Conservation (phyloP, 1,140 invertebrate genomes). For the Drosophila elegans region DNA sequence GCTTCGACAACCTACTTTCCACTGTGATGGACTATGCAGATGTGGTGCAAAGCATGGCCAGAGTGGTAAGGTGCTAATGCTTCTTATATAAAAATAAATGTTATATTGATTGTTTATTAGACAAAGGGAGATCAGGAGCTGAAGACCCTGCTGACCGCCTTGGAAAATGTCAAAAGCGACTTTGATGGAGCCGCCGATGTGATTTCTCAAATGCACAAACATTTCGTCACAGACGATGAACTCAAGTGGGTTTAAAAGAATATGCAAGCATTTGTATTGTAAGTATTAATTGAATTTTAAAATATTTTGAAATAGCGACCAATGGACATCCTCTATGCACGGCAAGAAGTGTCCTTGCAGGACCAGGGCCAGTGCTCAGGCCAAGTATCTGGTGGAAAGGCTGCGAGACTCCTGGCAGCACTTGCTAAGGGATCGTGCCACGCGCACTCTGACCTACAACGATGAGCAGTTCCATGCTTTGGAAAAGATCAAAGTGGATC, state of each 20-base stretch:
- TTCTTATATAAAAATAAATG: not conserved
- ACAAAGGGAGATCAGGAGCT: constrained; percentile 72
- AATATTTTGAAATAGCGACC: constrained; percentile 83
- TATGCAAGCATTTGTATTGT: not conserved
- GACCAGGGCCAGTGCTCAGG: constrained; percentile 89
- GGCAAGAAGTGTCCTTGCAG: constrained; percentile 88
- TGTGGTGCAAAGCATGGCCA: constrained; percentile 67
- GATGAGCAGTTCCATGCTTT: constrained; percentile 97
- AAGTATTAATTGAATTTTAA: not conserved
- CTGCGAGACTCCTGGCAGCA: constrained; percentile 96
- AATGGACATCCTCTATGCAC: constrained; percentile 90
- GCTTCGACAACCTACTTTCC: constrained; percentile 73
- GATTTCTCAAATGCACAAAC: constrained; percentile 78
- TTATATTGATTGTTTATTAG: constrained; percentile 21
- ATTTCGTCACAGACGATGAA: constrained; percentile 77
- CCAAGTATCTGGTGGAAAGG: constrained; percentile 91
- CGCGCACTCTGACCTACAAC: constrained; percentile 93
- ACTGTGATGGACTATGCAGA: constrained; percentile 79
- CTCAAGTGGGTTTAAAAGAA: constrained; percentile 57
- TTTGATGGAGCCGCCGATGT: constrained; percentile 80
- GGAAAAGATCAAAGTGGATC: constrained; percentile 90
- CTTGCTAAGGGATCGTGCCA: constrained; percentile 93
- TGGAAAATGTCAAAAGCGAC: constrained; percentile 69
- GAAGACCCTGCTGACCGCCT: constrained; percentile 48
- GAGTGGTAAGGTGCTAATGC: constrained; percentile 38